Evolutionary conservation across 2,888 invertebrate genomes (phyloP), one percentile per base, ranked within the genome.

Genomic region (Hirtodrosophila duncani): DNA sequence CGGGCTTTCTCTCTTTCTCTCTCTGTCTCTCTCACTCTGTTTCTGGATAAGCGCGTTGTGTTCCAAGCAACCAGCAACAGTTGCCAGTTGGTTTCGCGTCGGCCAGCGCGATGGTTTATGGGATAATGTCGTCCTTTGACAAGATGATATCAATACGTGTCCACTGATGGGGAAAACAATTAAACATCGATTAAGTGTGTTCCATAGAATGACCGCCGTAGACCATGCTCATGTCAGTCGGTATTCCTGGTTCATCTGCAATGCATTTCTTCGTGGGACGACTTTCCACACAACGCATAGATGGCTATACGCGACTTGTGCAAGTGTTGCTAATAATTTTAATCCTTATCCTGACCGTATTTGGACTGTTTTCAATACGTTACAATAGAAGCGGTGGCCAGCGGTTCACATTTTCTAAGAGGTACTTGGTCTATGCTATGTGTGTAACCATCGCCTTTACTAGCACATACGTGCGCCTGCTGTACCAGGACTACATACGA

Each of bases 401-500:
- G 7, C 75, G 56, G 2, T 81, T 71, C 21, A 36, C 60, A 3
- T 50, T 63, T n/a, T 82, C 72, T 1, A 65, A 53, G 13, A 44
- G 42, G 6, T 50, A 71, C 30, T 34, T 81, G 13, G 9, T 65
- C 0, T 85, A 83, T 34, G 59, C 69, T 8, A 30, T 81, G 6
- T 1, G 48, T 1, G 48, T 78, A 4, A 60, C 71, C 1, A 23
- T 44, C 2, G 10, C 42, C 1, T 86, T 81, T 41, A 52, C 65
- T 4, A 36, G 48, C 2, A 36, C 81, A 1, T 85, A 85, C 38
- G 38, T 62, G 0, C 42, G 58, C 0, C 65, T 72, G 18, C 65
- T 85, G 2, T 53, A 67, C 20, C 14, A 58, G 16, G 85, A 85
- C 6, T 67, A 70, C 10, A 45, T 37, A 4, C 51, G 42, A 1